Evolutionary conservation across 1,140 invertebrate genomes (phyloP).

Genomic region (Scylla paramamosain): DNA sequence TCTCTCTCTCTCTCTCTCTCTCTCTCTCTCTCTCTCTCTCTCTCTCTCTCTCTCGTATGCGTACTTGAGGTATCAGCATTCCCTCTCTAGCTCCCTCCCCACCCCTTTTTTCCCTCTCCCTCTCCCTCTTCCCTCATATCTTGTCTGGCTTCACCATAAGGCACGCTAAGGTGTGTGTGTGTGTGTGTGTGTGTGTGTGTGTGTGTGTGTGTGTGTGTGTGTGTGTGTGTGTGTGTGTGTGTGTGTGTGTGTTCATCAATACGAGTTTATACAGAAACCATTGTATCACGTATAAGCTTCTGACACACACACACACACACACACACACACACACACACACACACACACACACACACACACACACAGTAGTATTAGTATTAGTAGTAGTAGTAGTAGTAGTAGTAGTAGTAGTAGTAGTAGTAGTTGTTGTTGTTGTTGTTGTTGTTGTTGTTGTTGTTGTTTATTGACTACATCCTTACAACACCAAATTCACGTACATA

Average conservation of each 20-base stretch:
- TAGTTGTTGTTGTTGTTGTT: no score
- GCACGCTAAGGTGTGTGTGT: background rate
- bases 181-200: background rate
- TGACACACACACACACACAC: slow-evolving; percentile 10
- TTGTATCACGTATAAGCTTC: background rate
- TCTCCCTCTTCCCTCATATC: background rate
- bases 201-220: slow-evolving; percentile 54
- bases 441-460: no score
- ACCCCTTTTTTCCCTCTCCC: background rate
- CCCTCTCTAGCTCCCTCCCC: no score
- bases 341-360: background rate
- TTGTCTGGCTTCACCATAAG: slow-evolving; percentile 13
- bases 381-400: no score
- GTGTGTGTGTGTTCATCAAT: slow-evolving; percentile 40
- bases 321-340: slow-evolving; percentile 18
- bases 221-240: slow-evolving; percentile 17
- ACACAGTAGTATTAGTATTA: no score
- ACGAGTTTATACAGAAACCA: background rate
- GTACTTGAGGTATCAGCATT: background rate
- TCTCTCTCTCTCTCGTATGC: background rate
- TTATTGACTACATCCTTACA: no score
- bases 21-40: background rate
- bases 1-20: background rate
- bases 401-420: no score
- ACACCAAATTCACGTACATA: no score